Evolutionary conservation across 2,797 vertebrate species (phyloP).

Genomic region (Sebastes itinus): DNA sequence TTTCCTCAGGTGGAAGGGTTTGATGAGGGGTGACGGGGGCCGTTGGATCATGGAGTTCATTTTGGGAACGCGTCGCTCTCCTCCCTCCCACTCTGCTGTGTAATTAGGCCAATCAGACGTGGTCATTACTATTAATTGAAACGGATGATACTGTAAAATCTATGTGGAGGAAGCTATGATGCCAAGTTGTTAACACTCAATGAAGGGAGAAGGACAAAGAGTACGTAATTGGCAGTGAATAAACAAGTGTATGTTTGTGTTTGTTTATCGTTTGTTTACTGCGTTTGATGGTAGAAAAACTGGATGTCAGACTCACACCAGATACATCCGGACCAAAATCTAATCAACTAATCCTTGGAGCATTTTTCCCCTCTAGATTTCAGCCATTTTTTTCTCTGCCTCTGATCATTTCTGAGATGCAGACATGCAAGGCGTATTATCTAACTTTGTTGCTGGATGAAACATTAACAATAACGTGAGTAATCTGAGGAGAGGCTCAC

Average conservation of each 20-base stretch:
- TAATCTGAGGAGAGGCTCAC: neutral
- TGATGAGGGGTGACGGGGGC: neutral
- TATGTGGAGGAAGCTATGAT: neutral
- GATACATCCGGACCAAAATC: neutral
- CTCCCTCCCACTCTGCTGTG: neutral
- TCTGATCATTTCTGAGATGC: neutral
- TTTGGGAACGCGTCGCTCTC: neutral
- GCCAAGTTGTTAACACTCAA: neutral
- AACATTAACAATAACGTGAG: neutral
- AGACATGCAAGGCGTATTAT: neutral
- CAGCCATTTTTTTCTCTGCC: neutral
- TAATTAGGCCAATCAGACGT: constrained; percentile 33
- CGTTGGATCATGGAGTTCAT: constrained; percentile 12
- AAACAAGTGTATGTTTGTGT: neutral
- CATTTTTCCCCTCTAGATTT: neutral
- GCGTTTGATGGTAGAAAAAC: neutral
- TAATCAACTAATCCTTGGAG: neutral
- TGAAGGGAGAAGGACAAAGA: constrained; percentile 4
- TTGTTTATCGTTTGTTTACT: neutral
- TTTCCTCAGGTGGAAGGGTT: constrained; percentile 6
- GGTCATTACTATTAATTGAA: constrained; percentile 42
- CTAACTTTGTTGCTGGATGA: neutral
- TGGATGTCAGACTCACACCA: neutral
- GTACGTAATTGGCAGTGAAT: neutral
- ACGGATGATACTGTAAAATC: constrained; percentile 34